Percentiles rank a stretch among this genome's conserved stretches.
Conservation (phyloP, 2,113 vertebrate species). For the Gracilinanus agilis region DNA sequence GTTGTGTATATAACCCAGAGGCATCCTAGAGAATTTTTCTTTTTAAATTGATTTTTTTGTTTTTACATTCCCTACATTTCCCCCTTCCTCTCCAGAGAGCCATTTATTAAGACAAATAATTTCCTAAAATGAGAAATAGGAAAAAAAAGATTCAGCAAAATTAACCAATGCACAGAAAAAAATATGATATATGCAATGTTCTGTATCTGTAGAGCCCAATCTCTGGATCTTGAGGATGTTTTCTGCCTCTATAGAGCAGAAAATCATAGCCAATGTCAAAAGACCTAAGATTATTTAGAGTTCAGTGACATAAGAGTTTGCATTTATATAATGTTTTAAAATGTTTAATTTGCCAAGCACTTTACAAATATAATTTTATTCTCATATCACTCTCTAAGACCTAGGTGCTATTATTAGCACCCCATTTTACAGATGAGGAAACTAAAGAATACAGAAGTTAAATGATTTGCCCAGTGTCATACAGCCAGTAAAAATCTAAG, state of each 20-base stretch:
- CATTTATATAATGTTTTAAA: background rate
- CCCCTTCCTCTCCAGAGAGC: background rate
- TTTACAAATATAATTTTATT: background rate
- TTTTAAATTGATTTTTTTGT: background rate
- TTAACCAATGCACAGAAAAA: background rate
- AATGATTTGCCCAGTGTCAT: background rate
- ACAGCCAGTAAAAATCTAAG: background rate
- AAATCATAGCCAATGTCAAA: background rate
- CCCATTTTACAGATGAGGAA: background rate
- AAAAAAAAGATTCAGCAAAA: background rate
- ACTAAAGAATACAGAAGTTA: background rate
- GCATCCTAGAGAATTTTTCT: background rate
- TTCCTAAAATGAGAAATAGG: background rate
- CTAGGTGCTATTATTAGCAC: background rate
- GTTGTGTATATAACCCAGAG: background rate
- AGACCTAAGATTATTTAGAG: background rate
- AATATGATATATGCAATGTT: background rate
- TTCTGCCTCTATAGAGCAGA: background rate
- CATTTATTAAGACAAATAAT: background rate
- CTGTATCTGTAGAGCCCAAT: background rate
- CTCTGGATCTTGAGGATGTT: background rate
- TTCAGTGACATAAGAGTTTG: background rate
- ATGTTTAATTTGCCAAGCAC: background rate
- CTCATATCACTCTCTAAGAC: background rate
- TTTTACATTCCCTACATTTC: background rate